These are phyloP conservation scores for Galemys pyrenaicus DNA, from an alignment of 2,113 vertebrate genomes.

Conservation along the genomic window DNA sequence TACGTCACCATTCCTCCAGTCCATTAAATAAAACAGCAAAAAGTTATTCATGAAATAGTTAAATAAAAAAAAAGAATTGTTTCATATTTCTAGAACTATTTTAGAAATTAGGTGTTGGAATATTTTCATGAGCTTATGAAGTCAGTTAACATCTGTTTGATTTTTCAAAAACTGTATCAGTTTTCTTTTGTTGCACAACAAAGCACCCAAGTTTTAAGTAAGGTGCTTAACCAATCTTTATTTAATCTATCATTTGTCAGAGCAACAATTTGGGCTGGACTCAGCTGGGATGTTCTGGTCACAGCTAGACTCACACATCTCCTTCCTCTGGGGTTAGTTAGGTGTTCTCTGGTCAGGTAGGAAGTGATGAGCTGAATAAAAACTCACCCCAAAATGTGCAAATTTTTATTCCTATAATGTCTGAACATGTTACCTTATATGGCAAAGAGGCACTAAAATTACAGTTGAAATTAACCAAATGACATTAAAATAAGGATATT, in stretches of 20 bases:
- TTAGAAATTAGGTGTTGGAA: slow-evolving; percentile 5
- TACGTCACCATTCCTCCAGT: not conserved
- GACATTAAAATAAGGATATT: not conserved
- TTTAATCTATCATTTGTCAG: not conserved
- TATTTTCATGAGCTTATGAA: not conserved
- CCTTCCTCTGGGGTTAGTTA: not conserved
- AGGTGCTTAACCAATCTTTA: not conserved
- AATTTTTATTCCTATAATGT: not conserved
- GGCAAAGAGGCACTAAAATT: not conserved
- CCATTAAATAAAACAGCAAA: not conserved
- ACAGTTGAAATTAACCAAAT: not conserved
- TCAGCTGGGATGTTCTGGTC: not conserved
- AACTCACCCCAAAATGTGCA: not conserved
- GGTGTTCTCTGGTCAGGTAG: not conserved
- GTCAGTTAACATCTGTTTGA: not conserved
- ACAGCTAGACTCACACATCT: not conserved
- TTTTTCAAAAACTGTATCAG: not conserved
- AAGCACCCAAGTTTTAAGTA: not conserved
- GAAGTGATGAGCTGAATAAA: not conserved
- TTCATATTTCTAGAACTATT: not conserved
- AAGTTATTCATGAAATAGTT: slow-evolving; percentile 5
- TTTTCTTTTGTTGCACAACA: not conserved
- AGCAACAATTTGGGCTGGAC: not conserved
- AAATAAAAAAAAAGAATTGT: not conserved
- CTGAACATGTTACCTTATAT: not conserved